Base-by-base conservation (phyloP, 2,888 invertebrate species). In the Zaprionus obscuricornis region DNA sequence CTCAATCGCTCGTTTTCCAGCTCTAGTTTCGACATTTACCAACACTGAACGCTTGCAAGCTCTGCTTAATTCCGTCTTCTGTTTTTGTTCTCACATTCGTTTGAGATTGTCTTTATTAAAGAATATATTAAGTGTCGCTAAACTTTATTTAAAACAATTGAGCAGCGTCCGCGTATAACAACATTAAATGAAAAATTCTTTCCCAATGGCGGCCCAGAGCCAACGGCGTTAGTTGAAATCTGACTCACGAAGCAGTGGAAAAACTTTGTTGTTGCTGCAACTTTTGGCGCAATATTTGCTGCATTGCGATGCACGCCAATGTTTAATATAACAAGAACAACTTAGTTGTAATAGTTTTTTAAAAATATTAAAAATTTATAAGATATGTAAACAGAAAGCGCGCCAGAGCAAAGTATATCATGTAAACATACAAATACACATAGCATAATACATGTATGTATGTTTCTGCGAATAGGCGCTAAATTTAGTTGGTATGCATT, bases 221-320 rank as follows among this genome's bases (percentile, higher is more conserved):
- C 37, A 0, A 52, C 40, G 8, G 20, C 65, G n/a, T 40, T 72
- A 4, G 55, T 72, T 0, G 72, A 72, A 43, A 72, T 72, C 69
- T 2, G 72, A 72, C 14, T 16, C 26, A 1, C 26, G 27, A 8
- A 58, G 39, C 1, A 68, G 49, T 17, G 72, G 69, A 1, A 72
- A 72, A 52, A 66, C 49, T 8, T 1, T 56, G 1, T 46, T 72
- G 0, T 13, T 72, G 8, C 55, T 56, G 55, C 57, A 72, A 11
- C 22, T 72, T 0, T 10, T 72, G 8, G 49, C 66, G 1, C 26
- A 43, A 1, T 58, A 47, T 13, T 14, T 66, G 0, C 13, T 34
- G 0, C 26, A 13, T 0, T 58, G 62, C 31, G 42, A 72, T 24
- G 54, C n/a, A n/a, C n/a, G n/a, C n/a, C n/a, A n/a, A n/a, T n/a